Evolutionary conservation across 2,113 vertebrate species (phyloP), one percentile per base, ranked within the genome.

Genomic region (Litocranius walleri): DNA sequence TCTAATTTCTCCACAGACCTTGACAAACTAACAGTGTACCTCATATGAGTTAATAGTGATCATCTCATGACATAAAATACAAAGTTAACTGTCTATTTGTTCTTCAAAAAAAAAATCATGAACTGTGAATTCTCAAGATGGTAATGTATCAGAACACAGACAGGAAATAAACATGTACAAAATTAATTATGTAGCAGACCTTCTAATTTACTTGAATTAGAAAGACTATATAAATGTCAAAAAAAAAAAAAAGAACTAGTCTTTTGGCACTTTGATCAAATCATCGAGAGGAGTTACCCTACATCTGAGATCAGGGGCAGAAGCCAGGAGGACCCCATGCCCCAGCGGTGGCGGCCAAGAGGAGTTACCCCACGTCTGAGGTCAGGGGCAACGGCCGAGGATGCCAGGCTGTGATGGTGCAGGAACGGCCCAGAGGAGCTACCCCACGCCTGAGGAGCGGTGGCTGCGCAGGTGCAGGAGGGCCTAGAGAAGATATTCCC

Each of bases 91-190:
- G 9, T 16, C 91, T n/a, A 21, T 30, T 94, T 96, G n/a, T 36
- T 50, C 67, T 93, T 74, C 54, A 48, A 93, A 40, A 36, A 78
- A 96, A 93, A 95, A 74, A 83, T 54, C 6, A 7, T 74, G 23
- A 96, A 85, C 43, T 93, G 5, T 91, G 93, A 93, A 23, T 57
- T 86, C 92, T 95, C 25, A 91, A 93, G 80, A 85, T 86, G 25
- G n/a, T 78, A 89, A 25, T 59, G 89, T 67, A 91, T 33, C 40
- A 19, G 30, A 87, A 64, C 67, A 83, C 0, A 83, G 27, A 94
- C 17, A 92, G 43, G 74, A 96, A 94, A 92, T 14, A 82, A 93
- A 96, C 78, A 61, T 77, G 88, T 57, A 88, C 8, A 84, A 71
- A 94, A 88, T 90, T 87, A 95, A 92, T 88, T 91, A 88, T 15